Evolutionary conservation across 1,140 invertebrate species (phyloP), one percentile per base, ranked within the genome.

Genomic region (Neodiprion fabricii): DNA sequence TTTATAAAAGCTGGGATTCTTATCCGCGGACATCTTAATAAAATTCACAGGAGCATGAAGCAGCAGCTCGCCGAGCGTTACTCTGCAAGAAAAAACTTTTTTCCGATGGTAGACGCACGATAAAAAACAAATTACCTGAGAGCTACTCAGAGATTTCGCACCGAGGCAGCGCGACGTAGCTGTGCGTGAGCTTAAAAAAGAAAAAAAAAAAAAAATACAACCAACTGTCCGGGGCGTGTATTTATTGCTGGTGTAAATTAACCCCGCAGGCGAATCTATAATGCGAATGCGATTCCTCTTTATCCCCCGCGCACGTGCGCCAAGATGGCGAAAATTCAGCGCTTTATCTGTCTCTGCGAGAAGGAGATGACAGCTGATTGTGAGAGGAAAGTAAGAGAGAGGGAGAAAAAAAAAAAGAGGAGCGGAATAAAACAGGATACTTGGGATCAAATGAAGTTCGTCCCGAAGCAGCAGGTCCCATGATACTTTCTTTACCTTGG

Each of bases 31-130:
- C 65, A 84, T 83, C 83, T 84, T 84, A 83, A 84, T 84, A 83
- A 84, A 84, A 84, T 84, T 84, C 83, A 84, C 83, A 84, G 82
- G 82, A 83, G 83, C 83, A 84, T 81, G 81, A 61, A 61, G 53
- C 53, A 61, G 53, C 11, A 61, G 79, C 76, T 48, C 48, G 66
- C 71, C 73, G 48, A 74, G 72, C 79, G 80, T 81, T 40, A 40
- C 28, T 40, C 28, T 40, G 28, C 28, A 40, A 40, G 28, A 40
- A 40, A 84, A 84, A 84, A 80, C 76, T 84, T 83, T 77, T 77
- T 77, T 66, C 69, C 81, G 83, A 83, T 83, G 77, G 82, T 69
- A 82, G 81, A 78, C 77, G 74, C 71, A 23, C 74, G 82, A 84
- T 84, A 84, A 84, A 83, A 84, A 84, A 72, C 81, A 79, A 84